phyloP scores from a whole-genome alignment of 2,888 invertebrate genomes.

The Phaedon cochleariae region DNA sequence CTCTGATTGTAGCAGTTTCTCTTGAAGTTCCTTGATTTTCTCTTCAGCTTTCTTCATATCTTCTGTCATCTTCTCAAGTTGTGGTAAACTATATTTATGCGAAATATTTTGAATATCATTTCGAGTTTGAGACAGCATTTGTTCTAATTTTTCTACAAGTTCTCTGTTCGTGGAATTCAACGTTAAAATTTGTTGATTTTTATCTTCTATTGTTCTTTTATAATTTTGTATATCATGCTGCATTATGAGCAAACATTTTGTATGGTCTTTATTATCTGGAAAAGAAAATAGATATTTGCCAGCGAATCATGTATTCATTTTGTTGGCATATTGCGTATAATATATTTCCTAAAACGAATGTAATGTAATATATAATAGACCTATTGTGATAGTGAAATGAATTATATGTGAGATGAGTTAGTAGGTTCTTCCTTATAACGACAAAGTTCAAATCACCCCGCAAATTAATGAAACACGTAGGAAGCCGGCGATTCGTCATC shows the following conservation, averaged over 20 bases:
- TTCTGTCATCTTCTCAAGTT: conserved; percentile 52
- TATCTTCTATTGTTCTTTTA: conserved; percentile 47
- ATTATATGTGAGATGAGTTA: too few species aligned
- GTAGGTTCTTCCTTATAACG: too few species aligned
- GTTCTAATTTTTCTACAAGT: conserved; percentile 52
- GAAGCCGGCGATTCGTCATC: too few species aligned
- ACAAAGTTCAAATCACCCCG: too few species aligned
- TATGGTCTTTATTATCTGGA: conserved; percentile 46
- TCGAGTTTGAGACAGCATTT: conserved; percentile 51
- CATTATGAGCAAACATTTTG: conserved; percentile 45
- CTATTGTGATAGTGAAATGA: too few species aligned
- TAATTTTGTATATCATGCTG: conserved; percentile 51
- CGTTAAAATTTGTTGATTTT: conserved; percentile 48
- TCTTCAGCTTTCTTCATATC: conserved; percentile 49
- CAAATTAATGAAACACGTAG: too few species aligned
- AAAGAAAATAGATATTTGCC: too few species aligned
- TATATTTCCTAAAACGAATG: too few species aligned
- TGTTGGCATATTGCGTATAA: too few species aligned
- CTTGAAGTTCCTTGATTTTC: conserved; percentile 44
- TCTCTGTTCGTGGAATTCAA: conserved; percentile 50
- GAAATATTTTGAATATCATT: conserved; percentile 52
- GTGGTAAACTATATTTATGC: conserved; percentile 52
- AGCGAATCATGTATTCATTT: too few species aligned
- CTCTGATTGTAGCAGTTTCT: conserved; percentile 38
- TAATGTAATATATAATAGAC: too few species aligned